Conservation (phyloP, 2,113 vertebrate genomes). For the Notothenia coriiceps region DNA sequence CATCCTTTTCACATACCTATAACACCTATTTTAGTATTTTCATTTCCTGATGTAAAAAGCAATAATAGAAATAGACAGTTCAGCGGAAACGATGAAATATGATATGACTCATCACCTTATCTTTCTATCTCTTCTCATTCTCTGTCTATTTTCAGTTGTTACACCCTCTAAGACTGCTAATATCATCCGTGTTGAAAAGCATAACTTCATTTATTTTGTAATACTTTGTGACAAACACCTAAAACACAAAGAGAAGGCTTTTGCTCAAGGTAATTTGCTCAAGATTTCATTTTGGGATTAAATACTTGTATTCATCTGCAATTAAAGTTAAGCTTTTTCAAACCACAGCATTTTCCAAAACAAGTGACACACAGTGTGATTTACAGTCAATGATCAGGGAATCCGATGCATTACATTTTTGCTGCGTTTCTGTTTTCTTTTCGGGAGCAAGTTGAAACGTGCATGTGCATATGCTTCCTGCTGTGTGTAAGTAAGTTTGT, state of each 20-base stretch:
- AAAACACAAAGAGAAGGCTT: not conserved
- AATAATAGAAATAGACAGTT: not conserved
- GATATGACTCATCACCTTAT: not conserved
- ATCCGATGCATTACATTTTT: not conserved
- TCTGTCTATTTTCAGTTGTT: not conserved
- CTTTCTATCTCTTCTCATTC: not conserved
- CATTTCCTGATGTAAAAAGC: constrained; percentile 6
- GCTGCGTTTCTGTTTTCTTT: too few species aligned
- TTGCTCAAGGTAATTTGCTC: not conserved
- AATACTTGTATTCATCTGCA: not conserved
- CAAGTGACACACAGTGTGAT: not conserved
- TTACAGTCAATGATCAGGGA: not conserved
- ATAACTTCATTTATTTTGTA: not conserved
- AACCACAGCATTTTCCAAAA: not conserved
- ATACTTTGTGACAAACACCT: not conserved
- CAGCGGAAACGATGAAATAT: not conserved
- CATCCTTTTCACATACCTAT: not conserved
- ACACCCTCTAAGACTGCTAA: not conserved
- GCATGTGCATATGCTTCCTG: not conserved
- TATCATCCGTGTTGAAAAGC: not conserved
- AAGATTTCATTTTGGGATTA: not conserved
- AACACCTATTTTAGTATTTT: not conserved
- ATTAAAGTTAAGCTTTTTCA: not conserved
- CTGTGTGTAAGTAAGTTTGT: not conserved
- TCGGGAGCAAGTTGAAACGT: not conserved